Base-by-base conservation (phyloP, 2,888 invertebrate genomes). In the Callinectes sapidus region DNA sequence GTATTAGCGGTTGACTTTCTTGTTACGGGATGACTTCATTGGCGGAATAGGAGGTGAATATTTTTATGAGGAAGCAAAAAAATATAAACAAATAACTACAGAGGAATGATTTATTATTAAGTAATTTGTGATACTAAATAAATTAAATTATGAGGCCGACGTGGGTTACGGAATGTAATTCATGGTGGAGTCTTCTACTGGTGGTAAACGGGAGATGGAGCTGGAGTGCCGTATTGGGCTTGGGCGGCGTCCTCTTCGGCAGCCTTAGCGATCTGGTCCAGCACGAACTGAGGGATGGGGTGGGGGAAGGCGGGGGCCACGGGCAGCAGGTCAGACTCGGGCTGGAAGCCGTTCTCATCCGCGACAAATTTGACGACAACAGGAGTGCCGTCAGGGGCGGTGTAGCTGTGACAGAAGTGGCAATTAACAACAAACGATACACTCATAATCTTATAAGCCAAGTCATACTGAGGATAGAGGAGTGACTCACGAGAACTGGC, bases 271-370 rank as follows among this genome's bases (percentile, higher is more conserved):
- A 91, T 91, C 91, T 91, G 91, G 54, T 91, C 91, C 81, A 91
- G 91, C 39, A 89, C 91, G 81, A 91, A 91, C 91, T 91, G 88
- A 8, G 91, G 91, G 89, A 91, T 91, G 16, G 88, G 88, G 89
- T 91, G 91, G n/a, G 91, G 91, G 88, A 91, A 91, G 18, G 18
- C 88, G 10, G 91, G 91, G 32, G 91, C 91, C 35, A 91, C 89
- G 42, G 91, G 91, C 88, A 91, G 77, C 54, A 91, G 48, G 71
- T 18, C 39, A 61, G 91, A 91, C 91, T 91, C 71, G 48, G 91
- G 88, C 89, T 91, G 91, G 81, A 23, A 91, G 13, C 91, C 91
- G 91, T 89, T 89, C 91, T 91, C 91, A 42, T 91, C 85, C 14
- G 91, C 91, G 23, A 89, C 88, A 55, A 48, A 91, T 32, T 61